A percentile compares a stretch with the other conserved stretches of the same genome.
These are phyloP conservation scores for Aplidium turbinatum DNA, from an alignment of 23 tunicate species.

Conservation along the genomic window DNA sequence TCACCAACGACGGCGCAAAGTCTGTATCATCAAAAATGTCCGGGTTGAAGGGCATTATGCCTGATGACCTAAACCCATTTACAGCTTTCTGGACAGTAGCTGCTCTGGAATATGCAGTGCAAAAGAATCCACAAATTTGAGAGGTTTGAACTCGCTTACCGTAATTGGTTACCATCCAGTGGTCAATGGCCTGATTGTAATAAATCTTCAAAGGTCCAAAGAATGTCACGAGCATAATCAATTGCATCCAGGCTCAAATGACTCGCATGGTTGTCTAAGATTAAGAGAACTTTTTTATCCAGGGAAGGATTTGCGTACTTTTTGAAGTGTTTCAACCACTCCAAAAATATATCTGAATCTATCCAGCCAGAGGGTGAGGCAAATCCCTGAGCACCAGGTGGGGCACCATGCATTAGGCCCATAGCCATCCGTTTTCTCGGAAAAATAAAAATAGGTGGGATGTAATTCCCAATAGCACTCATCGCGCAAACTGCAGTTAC, in stretches of 20 bases:
- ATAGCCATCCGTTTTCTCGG: conserved; percentile 28
- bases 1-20: conserved; percentile 12
- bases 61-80: conserved; percentile 6
- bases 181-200: conserved; percentile 15
- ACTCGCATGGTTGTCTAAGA: conserved; percentile 12
- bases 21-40: conserved; percentile 12
- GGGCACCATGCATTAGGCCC: conserved; percentile 11
- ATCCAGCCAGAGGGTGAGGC: conserved; percentile 13
- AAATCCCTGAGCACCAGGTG: conserved; percentile 21
- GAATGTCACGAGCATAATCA: conserved; percentile 21
- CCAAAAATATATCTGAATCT: conserved; percentile 10
- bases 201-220: conserved; percentile 8
- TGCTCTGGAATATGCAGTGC: conserved; percentile 8
- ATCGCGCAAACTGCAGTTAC: neutral
- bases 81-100: conserved; percentile 32
- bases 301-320: neutral
- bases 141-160: conserved; percentile 13
- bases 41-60: conserved; percentile 17
- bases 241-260: conserved; percentile 5
- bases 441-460: conserved; percentile 28
- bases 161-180: conserved; percentile 9
- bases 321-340: conserved; percentile 28
- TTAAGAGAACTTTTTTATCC: conserved; percentile 1
- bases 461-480: conserved; percentile 17
- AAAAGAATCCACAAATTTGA: neutral